Evolutionary conservation across 2,113 vertebrate genomes (phyloP).

Genomic region (Podiceps cristatus): DNA sequence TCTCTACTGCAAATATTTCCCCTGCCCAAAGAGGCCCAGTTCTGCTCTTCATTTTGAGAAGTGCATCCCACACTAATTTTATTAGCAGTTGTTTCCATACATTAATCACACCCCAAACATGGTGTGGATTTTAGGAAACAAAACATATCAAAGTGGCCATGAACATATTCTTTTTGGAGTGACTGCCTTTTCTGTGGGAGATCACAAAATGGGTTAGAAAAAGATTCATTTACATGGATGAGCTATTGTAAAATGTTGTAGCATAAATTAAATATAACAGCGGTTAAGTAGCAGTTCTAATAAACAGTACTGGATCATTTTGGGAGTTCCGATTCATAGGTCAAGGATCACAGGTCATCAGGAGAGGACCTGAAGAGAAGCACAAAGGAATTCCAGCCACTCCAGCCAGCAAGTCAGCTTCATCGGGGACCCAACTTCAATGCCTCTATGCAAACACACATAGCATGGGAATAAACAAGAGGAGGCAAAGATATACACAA

Average conservation of each 20-base stretch:
- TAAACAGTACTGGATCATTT: not conserved
- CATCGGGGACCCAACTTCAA: too few relatives aligned
- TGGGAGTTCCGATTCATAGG: not conserved
- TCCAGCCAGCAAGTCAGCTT: too few relatives aligned
- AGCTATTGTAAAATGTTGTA: not conserved
- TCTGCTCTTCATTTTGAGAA: not conserved
- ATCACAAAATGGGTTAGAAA: not conserved
- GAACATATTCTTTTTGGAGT: not conserved
- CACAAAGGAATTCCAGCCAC: too few relatives aligned
- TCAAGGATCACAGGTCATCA: too few relatives aligned
- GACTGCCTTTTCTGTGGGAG: not conserved
- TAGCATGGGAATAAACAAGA: too few relatives aligned
- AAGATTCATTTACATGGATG: not conserved
- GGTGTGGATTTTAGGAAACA: not conserved
- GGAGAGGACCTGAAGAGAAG: too few relatives aligned
- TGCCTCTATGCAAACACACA: too few relatives aligned
- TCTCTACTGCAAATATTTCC: not conserved
- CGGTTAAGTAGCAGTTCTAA: not conserved
- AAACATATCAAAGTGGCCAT: not conserved
- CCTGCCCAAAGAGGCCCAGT: not conserved
- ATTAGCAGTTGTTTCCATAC: not conserved
- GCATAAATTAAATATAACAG: not conserved
- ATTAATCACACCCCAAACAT: fast-evolving
- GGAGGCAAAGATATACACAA: too few relatives aligned
- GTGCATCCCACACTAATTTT: not conserved